Base-by-base conservation (phyloP, 2,888 invertebrate genomes). In the Ptilodon capucinus region DNA sequence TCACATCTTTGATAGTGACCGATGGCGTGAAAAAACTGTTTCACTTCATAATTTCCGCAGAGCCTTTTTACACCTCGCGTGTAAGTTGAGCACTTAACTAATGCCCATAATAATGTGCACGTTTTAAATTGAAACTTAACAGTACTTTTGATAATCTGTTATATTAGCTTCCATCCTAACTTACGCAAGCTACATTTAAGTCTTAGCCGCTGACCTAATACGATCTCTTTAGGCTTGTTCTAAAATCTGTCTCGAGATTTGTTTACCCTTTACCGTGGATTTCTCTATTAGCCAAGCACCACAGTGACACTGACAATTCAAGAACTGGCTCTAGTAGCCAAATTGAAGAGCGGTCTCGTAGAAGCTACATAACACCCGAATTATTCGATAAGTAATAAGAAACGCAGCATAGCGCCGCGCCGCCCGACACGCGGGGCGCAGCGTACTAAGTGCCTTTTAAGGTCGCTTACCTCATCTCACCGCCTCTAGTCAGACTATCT, bases 401-500 rank as follows among this genome's bases (percentile, higher is more conserved):
- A 84, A 81, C 80, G 79, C 81, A 83, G 79, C 74, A 72, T 78
- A 76, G 77, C 77, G 72, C 76, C 76, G 79, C 70, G 79, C 77
- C 2, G 38, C 57, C 52, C 65, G 55, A 61, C 72, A 72, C 58
- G 76, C 67, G 69, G 76, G 78, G 76, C 77, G 72, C 76, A 77
- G 79, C 70, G 79, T 77, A 84, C 81, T 87, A 89, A 89, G 88
- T 90, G 88, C 81, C 82, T 86, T 78, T 81, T 86, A 86, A 89
- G 88, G 87, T 88, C 88, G 86, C 84, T 88, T 89, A 89, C 88
- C 88, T 89, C 88, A 88, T 84, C 81, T 72, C 71, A 62, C 70
- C 70, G 75, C 70, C 73, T 71, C 70, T 77, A 75, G 68, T 64
- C 67, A 69, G 71, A 69, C 71, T 68, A 74, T 76, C 72, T 69